Base-by-base conservation (phyloP, 2,888 invertebrate species). In the Troides aeacus region DNA sequence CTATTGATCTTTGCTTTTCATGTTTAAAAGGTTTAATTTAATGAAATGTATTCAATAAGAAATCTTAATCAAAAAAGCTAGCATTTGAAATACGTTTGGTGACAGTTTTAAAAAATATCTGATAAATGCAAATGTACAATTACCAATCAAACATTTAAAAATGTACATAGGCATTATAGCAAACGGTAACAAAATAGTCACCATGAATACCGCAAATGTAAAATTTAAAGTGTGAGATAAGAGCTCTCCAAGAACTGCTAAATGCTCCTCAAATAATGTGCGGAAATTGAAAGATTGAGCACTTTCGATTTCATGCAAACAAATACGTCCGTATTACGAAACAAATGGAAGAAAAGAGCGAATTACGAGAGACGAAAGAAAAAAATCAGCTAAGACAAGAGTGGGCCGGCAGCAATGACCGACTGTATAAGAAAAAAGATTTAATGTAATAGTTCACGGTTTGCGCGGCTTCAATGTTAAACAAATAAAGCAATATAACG, bases 401-500 rank as follows among this genome's bases (percentile, higher is more conserved):
- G 66, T 59, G 42, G 72, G 75, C 74, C 72, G 61, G 66, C 69
- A 73, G 36, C 74, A 62, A 36, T 72, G 74, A 75, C 72, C 74
- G 68, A 72, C 58, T 46, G 66, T 62, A 59, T 64, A 61, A 71
- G 66, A 66, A 56, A 39, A 69, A 66, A 56, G 36, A 71, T 21
- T 62, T 42, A 65, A 68, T 66, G 50, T 75, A 79, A 78, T 77
- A 77, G 78, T 76, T 75, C 73, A 78, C 76, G 78, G 71, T 72
- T 71, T 66, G 72, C 68, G 72, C 75, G 74, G 74, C 74, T 78
- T 79, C 77, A 81, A 79, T 81, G 78, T 78, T 77, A 75, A 76
- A 71, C 74, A 82, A 85, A 81, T 80, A 79, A 82, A 84, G 78
- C 79, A 82, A 77, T 75, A 76, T 76, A 73, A 71, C 72, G 2